Evolutionary conservation across 1,140 invertebrate genomes (phyloP).

Genomic region (Neodiprion fabricii): DNA sequence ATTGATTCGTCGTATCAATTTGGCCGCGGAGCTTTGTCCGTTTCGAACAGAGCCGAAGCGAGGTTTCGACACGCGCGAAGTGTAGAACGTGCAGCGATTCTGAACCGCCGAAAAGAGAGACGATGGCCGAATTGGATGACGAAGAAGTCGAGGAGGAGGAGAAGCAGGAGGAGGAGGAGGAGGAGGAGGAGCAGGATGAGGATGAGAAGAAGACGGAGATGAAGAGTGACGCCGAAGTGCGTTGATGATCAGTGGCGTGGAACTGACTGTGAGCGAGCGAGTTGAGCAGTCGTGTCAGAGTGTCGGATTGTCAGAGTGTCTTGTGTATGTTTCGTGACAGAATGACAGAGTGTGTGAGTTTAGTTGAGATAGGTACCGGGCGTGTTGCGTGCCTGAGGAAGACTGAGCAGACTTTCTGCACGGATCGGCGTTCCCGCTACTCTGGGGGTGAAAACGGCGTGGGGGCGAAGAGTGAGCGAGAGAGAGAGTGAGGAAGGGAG

Average conservation of each 20-base stretch:
- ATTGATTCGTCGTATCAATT: no score
- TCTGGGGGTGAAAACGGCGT: constrained; percentile 23
- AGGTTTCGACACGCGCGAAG: not conserved
- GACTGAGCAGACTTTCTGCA: not conserved
- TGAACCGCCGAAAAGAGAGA: no score
- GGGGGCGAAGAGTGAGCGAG: constrained; percentile 6
- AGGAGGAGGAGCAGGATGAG: no score
- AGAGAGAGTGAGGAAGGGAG: constrained; percentile 9
- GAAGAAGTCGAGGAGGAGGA: no score
- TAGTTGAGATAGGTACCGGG: not conserved
- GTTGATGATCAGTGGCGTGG: not conserved
- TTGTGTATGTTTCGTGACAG: not conserved
- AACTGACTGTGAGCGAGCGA: not conserved
- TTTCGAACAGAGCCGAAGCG: not conserved
- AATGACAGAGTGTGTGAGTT: constrained; percentile 4
- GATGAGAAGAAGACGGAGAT: no score
- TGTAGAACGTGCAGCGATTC: not conserved
- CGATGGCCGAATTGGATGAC: no score
- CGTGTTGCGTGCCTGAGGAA: constrained; percentile 6
- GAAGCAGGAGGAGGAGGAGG: no score
- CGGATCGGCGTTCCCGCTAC: constrained; percentile 25
- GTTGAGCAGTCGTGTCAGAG: not conserved
- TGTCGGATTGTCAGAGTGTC: not conserved
- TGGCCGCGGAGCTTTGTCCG: no score
- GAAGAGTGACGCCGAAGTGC: not conserved